Base-by-base conservation (phyloP, 53 echinoderm and acorn worm species). In the Arbacia lixula region DNA sequence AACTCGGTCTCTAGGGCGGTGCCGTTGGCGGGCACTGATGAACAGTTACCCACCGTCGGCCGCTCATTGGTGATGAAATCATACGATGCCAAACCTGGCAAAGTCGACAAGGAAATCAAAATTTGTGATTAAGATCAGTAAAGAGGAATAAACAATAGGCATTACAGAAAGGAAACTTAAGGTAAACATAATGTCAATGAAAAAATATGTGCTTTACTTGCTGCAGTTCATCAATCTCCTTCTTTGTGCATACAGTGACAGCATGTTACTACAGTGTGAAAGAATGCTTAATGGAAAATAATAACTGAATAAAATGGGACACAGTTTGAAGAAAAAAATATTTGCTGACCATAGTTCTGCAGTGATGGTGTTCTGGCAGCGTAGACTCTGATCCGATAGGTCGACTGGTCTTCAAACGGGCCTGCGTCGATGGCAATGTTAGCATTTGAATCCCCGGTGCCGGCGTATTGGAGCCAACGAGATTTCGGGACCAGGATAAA, bases 1-100 rank as follows among this genome's bases (percentile, higher is more conserved):
- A 95, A 95, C 46, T 92, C 92, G 11, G 95, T 95, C 35, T 90
- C 95, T 2, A 92, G 83, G 12, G 92, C 95, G 0, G 92, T 91
- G 12, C 95, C 95, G 40, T 88, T 92, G 17, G 56, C 72, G 1
- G 95, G 95, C 5, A 85, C 61, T n/a, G 85, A 76, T 41, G 89
- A 83, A 37, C 95, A 95, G 62, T 92, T 87, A 4, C 95, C 95
- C 17, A 92, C 89, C 5, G 78, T 31, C n/a, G 95, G 95, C 0
- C 90, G 82, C 25, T 95, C 95, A 46, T 95, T 95, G 17, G 95
- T 88, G 33, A 90, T 69, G 52, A 95, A 72, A n/a, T 90, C 92
- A 41, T 88, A 64, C 5, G 90, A 87, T 28, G 95, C 90, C 42
- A 90, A 60, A 54, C 92, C 92, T 95, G 38, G 26, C 37, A 0